These are phyloP conservation scores for Ridgeia piscesae DNA, from an alignment of 1,140 invertebrate species.

Conservation along the genomic window DNA sequence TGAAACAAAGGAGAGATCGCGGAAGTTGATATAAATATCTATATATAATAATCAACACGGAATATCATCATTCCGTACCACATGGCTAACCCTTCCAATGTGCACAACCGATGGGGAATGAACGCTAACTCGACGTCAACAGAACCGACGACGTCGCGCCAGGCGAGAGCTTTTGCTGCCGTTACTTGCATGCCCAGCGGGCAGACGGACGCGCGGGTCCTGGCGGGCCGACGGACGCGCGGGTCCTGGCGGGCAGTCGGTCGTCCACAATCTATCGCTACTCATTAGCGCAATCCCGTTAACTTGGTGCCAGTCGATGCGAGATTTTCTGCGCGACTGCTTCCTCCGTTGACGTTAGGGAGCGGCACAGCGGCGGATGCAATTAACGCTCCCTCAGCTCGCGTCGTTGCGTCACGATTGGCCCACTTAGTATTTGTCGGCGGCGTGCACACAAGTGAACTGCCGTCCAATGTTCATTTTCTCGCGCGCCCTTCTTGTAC, in stretches of 20 bases:
- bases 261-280: not conserved
- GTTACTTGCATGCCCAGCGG: not conserved
- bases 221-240: not conserved
- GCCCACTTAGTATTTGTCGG: not conserved
- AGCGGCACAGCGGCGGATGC: not conserved
- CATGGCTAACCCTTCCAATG: no score
- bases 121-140: not conserved
- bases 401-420: not conserved
- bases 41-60: not conserved
- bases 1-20: no score
- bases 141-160: not conserved
- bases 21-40: not conserved
- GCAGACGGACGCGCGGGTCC: not conserved
- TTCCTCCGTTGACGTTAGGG: not conserved
- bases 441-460: not conserved
- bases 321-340: not conserved
- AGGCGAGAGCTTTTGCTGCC: not conserved
- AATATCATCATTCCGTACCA: no score
- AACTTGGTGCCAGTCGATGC: not conserved
- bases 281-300: not conserved
- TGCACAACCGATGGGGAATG: not conserved
- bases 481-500: not conserved
- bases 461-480: not conserved
- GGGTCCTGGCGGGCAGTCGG: not conserved
- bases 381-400: not conserved